These are phyloP conservation scores for Plestiodon gilberti DNA, from an alignment of 2,113 vertebrate genomes.

Conservation along the genomic window DNA sequence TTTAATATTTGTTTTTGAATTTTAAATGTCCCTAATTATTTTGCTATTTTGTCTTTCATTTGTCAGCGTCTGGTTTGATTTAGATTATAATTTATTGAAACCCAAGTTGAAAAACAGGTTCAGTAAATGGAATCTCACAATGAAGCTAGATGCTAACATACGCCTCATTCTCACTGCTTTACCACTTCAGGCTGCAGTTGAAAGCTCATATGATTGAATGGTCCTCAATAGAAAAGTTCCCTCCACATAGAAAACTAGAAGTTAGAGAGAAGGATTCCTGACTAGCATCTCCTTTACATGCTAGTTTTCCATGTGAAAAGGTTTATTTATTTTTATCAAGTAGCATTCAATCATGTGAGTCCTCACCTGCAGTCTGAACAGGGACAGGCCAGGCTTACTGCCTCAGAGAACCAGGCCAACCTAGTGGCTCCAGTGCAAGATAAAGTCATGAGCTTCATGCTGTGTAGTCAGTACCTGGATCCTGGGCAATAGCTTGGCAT, in stretches of 20 bases:
- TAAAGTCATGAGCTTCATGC: background rate
- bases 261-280: background rate
- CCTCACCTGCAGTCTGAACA: background rate
- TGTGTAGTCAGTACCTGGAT: background rate
- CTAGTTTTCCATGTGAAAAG: background rate
- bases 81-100: slow-evolving; percentile 59
- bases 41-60: slow-evolving; percentile 18
- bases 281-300: background rate
- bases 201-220: background rate
- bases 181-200: background rate
- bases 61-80: slow-evolving; percentile 44
- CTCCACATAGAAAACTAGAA: background rate
- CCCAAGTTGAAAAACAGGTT: background rate
- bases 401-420: too few relatives aligned
- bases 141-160: background rate
- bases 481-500: background rate
- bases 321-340: background rate
- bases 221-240: background rate
- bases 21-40: slow-evolving; percentile 42
- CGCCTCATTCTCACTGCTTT: background rate
- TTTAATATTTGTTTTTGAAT: slow-evolving; percentile 43
- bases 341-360: background rate
- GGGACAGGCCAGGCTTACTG: background rate
- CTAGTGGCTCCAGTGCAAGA: too few relatives aligned
- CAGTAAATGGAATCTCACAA: slow-evolving; percentile 26